Conservation (phyloP, 2,888 invertebrate species). For the Coecobrya sp. region DNA sequence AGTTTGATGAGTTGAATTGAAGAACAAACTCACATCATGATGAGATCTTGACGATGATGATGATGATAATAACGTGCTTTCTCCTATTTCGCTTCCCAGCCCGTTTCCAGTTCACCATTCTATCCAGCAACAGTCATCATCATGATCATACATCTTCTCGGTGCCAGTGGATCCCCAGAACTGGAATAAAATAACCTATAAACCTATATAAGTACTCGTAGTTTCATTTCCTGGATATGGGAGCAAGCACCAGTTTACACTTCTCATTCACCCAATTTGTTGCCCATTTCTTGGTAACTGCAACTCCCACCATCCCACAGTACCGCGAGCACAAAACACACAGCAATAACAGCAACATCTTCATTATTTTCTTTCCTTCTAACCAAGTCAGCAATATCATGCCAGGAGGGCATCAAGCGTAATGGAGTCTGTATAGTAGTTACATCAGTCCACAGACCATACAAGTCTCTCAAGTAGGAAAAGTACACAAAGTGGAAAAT, state of each 20-base stretch:
- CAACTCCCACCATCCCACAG: not conserved
- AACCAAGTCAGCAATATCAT: not conserved
- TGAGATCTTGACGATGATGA: not conserved
- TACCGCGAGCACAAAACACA: not conserved
- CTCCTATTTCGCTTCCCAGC: not conserved
- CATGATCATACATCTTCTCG: not conserved
- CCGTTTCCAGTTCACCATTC: not conserved
- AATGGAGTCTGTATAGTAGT: not conserved
- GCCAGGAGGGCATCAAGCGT: not conserved
- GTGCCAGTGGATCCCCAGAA: not conserved
- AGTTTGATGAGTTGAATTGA: not conserved
- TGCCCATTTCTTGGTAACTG: conserved; percentile 43
- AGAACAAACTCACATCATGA: not conserved
- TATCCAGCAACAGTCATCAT: not conserved
- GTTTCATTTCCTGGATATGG: conserved; percentile 52
- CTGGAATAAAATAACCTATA: not conserved
- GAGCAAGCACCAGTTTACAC: conserved; percentile 51
- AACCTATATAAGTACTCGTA: not conserved
- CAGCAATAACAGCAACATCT: not conserved
- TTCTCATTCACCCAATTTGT: conserved; percentile 72
- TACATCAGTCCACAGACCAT: not conserved
- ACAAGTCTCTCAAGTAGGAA: conserved; percentile 17
- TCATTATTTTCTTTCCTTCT: not conserved
- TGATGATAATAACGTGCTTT: conserved; percentile 1
- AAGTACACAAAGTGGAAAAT: conserved; percentile 50